These are phyloP conservation scores for Callosobruchus maculatus DNA, from an alignment of 2,888 invertebrate species.

Conservation along the genomic window DNA sequence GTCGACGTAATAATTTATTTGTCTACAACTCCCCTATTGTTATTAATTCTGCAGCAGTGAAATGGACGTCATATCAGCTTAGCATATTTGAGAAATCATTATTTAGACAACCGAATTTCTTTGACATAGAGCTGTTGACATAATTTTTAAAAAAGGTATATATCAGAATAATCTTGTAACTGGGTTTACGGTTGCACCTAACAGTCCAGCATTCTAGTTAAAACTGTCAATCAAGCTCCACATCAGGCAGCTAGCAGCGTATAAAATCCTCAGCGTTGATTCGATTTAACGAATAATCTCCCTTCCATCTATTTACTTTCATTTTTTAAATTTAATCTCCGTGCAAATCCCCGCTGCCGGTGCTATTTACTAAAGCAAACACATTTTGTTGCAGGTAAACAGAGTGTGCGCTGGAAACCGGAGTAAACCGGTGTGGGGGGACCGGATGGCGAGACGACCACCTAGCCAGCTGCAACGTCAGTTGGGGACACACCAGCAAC, in stretches of 20 bases:
- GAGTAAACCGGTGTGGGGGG: slow-evolving; percentile 11
- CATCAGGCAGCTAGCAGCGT: not conserved
- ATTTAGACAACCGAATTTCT: too few relatives aligned
- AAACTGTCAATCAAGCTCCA: not conserved
- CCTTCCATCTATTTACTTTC: slow-evolving; percentile 1
- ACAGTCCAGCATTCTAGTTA: not conserved
- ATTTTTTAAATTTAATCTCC: slow-evolving; percentile 1
- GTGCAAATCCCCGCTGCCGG: slow-evolving; percentile 5
- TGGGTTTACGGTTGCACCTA: not conserved
- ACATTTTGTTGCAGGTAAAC: slow-evolving; percentile 19
- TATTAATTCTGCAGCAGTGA: too few relatives aligned
- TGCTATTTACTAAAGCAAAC: slow-evolving; percentile 17
- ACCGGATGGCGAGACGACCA: not conserved
- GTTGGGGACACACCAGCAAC: too few relatives aligned
- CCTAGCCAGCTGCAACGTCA: not conserved
- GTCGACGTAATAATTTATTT: too few relatives aligned
- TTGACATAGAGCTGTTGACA: too few relatives aligned
- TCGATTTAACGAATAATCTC: not conserved
- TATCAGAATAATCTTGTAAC: too few relatives aligned
- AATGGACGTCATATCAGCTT: too few relatives aligned
- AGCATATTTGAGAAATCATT: too few relatives aligned
- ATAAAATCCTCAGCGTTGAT: not conserved
- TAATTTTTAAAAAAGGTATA: too few relatives aligned
- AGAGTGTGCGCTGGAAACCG: slow-evolving; percentile 14
- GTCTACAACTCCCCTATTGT: too few relatives aligned